A percentile compares a stretch with the other conserved stretches of the same genome.
These are phyloP conservation scores for Temnothorax unifasciatus DNA, from an alignment of 2,888 invertebrate species.

Conservation along the genomic window DNA sequence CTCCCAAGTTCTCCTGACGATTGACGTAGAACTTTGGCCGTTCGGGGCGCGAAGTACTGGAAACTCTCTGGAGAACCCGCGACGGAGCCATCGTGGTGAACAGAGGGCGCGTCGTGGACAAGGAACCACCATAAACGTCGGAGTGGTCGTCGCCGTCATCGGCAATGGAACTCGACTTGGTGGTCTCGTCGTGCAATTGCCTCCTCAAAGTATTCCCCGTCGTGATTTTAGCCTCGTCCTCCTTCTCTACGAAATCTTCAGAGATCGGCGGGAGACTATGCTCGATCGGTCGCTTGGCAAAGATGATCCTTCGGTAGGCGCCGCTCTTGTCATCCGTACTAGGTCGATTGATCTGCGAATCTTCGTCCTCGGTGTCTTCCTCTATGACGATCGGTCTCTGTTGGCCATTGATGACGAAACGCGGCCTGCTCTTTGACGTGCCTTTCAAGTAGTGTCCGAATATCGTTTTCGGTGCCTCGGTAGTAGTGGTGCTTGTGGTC, in stretches of 20 bases:
- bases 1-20: slow-evolving; percentile 77
- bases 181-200: slow-evolving; percentile 88
- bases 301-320: slow-evolving; percentile 78
- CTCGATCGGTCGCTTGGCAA: slow-evolving; percentile 83
- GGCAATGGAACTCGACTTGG: slow-evolving; percentile 80
- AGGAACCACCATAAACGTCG: slow-evolving; percentile 90
- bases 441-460: slow-evolving; percentile 81
- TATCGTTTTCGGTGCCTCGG: slow-evolving; percentile 78
- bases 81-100: slow-evolving; percentile 90
- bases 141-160: slow-evolving; percentile 89
- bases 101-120: slow-evolving; percentile 90
- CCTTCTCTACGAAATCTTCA: slow-evolving; percentile 85
- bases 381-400: slow-evolving; percentile 80
- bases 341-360: slow-evolving; percentile 83
- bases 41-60: slow-evolving; percentile 74
- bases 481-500: slow-evolving; percentile 78
- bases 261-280: slow-evolving; percentile 84
- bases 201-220: slow-evolving; percentile 89
- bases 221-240: slow-evolving; percentile 84
- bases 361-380: slow-evolving; percentile 77
- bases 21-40: slow-evolving; percentile 79
- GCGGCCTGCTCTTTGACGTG: slow-evolving; percentile 78
- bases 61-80: slow-evolving; percentile 86
- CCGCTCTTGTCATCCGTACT: slow-evolving; percentile 78
- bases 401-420: slow-evolving; percentile 82